Base-by-base conservation (phyloP, 2,797 vertebrate species). In the Anabas testudineus region DNA sequence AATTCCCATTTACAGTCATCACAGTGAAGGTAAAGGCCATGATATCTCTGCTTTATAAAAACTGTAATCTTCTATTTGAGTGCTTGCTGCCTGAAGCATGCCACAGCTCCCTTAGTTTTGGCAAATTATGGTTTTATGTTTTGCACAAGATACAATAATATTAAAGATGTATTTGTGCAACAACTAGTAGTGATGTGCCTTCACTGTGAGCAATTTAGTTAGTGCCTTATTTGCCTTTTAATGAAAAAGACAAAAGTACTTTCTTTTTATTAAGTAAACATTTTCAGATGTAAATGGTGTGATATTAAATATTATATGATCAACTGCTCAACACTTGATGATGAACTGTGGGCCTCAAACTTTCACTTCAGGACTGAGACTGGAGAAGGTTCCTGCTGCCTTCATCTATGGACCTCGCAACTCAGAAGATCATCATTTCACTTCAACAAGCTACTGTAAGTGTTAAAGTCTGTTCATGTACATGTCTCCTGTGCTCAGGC, bases 111-210 rank as follows among this genome's bases (percentile, higher is more conserved):
- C 72, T 66, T 45, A 46, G 26, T 28, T 68, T 58, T 47, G 45
- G 51, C 71, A 77, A 82, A 78, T 79, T 67, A 70, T 54, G 30
- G 85, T 83, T 88, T 71, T 69, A 78, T 74, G 68, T 72, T 81
- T 78, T 68, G 67, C 42, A 68, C 45, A 26, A 57, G 81, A 78
- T 78, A 48, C 56, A 78, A 70, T 81, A 71, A 64, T 63, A n/a
- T 32, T n/a, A 0, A 21, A 71, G 62, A 87, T 86, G 79, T 80
- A 66, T 64, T 70, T 81, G 46, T 45, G 55, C 53, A 76, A 81
- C 73, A 67, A 74, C 45, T 73, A 69, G 19, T 47, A 41, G 30
- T 62, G 16, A 36, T n/a, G 57, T 56, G 42, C 55, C 19, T 46
- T 32, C 13, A 51, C 14, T 30, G 19, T 43, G 14, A 15, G 74